Evolutionary conservation across 2,797 vertebrate species (phyloP).

Genomic region (Notolepis coatsorum): DNA sequence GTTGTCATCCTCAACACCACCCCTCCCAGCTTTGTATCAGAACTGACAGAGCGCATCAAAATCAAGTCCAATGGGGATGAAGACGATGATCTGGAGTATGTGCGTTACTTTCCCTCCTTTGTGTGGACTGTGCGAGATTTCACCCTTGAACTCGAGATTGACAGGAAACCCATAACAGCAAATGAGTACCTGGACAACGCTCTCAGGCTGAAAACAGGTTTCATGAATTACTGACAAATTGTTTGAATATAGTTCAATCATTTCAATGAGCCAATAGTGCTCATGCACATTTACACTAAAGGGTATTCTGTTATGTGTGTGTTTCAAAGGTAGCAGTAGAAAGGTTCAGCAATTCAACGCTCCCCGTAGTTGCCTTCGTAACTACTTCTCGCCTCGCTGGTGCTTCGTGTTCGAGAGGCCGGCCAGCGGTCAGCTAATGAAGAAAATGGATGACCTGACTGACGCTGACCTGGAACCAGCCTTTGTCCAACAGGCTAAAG

Average conservation of each 20-base stretch:
- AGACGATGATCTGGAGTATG: slow-evolving; percentile 55
- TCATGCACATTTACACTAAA: too few relatives aligned
- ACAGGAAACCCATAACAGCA: slow-evolving; percentile 49
- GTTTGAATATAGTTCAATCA: too few relatives aligned
- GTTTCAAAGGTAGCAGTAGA: background rate
- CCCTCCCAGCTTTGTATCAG: slow-evolving; percentile 65
- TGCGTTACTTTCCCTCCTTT: slow-evolving; percentile 73
- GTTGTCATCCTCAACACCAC: slow-evolving; percentile 30
- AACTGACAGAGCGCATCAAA: slow-evolving; percentile 19
- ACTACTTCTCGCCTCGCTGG: slow-evolving; percentile 72
- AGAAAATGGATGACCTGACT: slow-evolving; percentile 52
- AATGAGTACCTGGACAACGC: slow-evolving; percentile 76
- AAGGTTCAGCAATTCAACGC: slow-evolving; percentile 51
- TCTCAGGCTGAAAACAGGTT: slow-evolving; percentile 60
- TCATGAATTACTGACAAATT: background rate
- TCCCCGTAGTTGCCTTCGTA: slow-evolving; percentile 56
- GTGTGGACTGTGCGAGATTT: slow-evolving; percentile 81
- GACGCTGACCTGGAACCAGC: slow-evolving; percentile 49
- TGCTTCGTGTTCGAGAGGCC: slow-evolving; percentile 79
- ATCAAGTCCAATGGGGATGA: slow-evolving; percentile 38
- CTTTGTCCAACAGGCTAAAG: slow-evolving; percentile 63
- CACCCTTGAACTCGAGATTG: slow-evolving; percentile 53
- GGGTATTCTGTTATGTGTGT: background rate
- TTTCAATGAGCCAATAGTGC: too few relatives aligned
- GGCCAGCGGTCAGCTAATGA: slow-evolving; percentile 39